Percentiles rank a stretch among this genome's conserved stretches.
These are phyloP conservation scores for Chloroclysta siterata DNA, from an alignment of 2,888 invertebrate genomes.

Conservation along the genomic window DNA sequence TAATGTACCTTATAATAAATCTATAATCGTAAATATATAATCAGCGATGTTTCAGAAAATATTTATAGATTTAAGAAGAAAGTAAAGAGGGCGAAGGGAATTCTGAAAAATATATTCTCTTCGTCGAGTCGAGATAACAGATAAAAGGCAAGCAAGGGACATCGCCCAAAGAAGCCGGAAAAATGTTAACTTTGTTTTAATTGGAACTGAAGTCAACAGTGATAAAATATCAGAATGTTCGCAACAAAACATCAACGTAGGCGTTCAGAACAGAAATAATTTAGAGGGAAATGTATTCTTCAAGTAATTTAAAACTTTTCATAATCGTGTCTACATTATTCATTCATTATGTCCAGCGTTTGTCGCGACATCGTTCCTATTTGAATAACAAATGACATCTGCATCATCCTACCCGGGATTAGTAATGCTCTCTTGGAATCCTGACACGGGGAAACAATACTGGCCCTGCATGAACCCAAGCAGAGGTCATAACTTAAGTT, in stretches of 20 bases:
- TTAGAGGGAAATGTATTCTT: background rate
- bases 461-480: conserved; percentile 51
- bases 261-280: conserved; percentile 1
- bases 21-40: too few relatives aligned
- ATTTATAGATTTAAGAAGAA: background rate
- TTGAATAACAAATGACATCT: conserved; percentile 84
- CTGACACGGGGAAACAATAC: conserved; percentile 60
- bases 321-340: conserved; percentile 83
- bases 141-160: conserved; percentile 5
- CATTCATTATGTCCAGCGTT: conserved; percentile 76
- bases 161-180: conserved; percentile 41
- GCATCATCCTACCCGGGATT: conserved; percentile 71
- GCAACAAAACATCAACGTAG: conserved; percentile 4
- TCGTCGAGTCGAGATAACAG: conserved; percentile 9
- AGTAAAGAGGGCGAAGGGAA: background rate
- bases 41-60: background rate
- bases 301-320: conserved; percentile 59
- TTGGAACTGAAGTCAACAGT: conserved; percentile 61
- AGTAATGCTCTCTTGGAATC: conserved; percentile 60
- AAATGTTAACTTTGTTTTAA: conserved; percentile 65
- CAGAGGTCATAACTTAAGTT: conserved; percentile 51
- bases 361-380: conserved; percentile 71
- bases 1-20: too few relatives aligned
- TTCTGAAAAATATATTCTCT: conserved; percentile 5
- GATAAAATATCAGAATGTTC: conserved; percentile 12